A percentile compares a stretch with the other conserved stretches of the same genome.
Evolutionary conservation across 1,140 invertebrate genomes (phyloP).

Genomic region (Saccostrea glomerata): DNA sequence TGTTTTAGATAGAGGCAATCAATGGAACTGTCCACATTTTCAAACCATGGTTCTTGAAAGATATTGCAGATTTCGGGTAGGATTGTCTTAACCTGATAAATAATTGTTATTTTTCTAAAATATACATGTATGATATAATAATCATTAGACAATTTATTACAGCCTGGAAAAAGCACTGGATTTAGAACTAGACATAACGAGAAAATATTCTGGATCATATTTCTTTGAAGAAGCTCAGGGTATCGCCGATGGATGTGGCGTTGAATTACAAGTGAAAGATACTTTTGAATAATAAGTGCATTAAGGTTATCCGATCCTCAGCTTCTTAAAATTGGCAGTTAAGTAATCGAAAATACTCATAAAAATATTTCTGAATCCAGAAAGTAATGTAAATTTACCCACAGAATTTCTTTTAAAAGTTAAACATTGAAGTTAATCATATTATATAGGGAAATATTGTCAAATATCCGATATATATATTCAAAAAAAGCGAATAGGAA

Average conservation of each 20-base stretch:
- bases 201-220: constrained; percentile 59
- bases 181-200: constrained; percentile 64
- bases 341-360: too few relatives aligned
- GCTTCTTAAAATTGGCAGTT: too few relatives aligned
- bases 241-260: constrained; percentile 68
- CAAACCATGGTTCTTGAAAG: constrained; percentile 68
- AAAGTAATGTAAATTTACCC: too few relatives aligned
- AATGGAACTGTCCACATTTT: constrained; percentile 66
- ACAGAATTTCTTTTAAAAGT: too few relatives aligned
- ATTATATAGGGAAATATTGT: too few relatives aligned
- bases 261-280: constrained; percentile 63
- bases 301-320: too few relatives aligned
- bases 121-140: neutral
- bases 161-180: constrained; percentile 69
- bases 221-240: constrained; percentile 69
- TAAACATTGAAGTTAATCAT: too few relatives aligned
- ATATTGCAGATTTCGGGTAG: constrained; percentile 69
- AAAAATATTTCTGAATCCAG: too few relatives aligned
- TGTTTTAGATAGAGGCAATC: constrained; percentile 61
- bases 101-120: neutral
- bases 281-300: neutral
- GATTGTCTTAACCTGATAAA: neutral
- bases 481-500: too few relatives aligned
- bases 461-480: too few relatives aligned
- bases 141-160: neutral